Evolutionary conservation across 2,888 invertebrate species (phyloP), one percentile per base, ranked within the genome.

Genomic region (Microctonus aethiopoides): DNA sequence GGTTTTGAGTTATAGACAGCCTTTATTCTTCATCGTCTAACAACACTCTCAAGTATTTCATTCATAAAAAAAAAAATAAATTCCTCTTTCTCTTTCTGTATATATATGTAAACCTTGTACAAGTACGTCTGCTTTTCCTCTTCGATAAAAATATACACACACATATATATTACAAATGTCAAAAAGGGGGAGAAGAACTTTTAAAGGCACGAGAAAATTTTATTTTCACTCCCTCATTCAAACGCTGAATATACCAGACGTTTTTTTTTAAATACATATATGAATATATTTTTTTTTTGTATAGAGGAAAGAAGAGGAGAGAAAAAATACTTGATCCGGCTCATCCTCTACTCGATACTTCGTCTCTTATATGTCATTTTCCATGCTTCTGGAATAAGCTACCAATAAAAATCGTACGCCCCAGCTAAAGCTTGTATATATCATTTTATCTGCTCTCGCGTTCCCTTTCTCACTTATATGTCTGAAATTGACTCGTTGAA

Each of bases 321-420:
- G 46, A 46, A 46, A 16, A 57, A 70, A 67, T 64, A n/a, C n/a
- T 70, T 70, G 66, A 70, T 70, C 66, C 70, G 56, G 66, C 70
- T 70, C 61, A 70, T 70, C 70, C 61, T 56, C 70, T 66, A 29
- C 41, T 66, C 62, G 54, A 70, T 70, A 66, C 60, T 52, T 60
- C 52, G 52, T n/a, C 54, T 54, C 54, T 26, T 29, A 13, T 24
- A 57, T 68, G 39, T 61, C 61, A 22, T 61, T 59, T 56, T 26
- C 41, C 61, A 61, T 59, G 46, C 65, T 65, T 16, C 56, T 62
- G 46, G 54, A 70, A 70, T 70, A 66, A 65, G 66, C 66, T 70
- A 46, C 46, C 70, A 70, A 70, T 70, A 70, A 70, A 64, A 70
- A 70, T 70, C 69, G 64, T 64, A 51, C 39, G 11, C 39, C 59